phyloP scores from a whole-genome alignment of 2,888 invertebrate species.

The Drosophila barbarae region DNA sequence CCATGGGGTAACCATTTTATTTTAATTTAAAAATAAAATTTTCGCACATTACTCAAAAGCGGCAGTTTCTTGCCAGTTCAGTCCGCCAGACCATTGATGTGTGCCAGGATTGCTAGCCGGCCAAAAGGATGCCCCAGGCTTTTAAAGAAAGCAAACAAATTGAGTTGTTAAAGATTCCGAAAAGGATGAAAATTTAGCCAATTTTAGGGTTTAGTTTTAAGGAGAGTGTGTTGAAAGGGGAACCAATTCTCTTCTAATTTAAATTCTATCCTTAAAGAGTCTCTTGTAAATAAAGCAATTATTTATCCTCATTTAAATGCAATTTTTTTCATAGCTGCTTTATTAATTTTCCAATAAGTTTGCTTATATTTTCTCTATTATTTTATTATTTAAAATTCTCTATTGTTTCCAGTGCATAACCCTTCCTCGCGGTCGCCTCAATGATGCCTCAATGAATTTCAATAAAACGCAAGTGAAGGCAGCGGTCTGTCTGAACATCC shows the following conservation, averaged over 20 bases:
- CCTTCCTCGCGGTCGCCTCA: not conserved
- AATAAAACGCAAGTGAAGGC: constrained; percentile 45
- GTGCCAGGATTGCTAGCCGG: not conserved
- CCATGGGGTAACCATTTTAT: constrained; percentile 25
- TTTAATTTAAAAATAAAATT: constrained; percentile 57
- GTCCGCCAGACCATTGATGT: constrained; percentile 21
- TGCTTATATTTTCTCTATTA: not conserved
- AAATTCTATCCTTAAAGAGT: not conserved
- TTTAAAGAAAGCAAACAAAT: constrained; percentile 1
- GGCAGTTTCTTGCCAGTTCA: constrained; percentile 31
- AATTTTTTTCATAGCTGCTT: no score
- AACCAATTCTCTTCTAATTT: not conserved
- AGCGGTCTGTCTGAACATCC: constrained; percentile 28
- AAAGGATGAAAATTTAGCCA: not conserved
- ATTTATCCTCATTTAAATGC: not conserved
- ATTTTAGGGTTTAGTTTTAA: not conserved
- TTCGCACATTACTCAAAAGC: constrained; percentile 48
- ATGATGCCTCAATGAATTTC: constrained; percentile 33
- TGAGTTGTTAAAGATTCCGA: not conserved
- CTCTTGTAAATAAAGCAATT: not conserved
- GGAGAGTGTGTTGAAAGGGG: no score
- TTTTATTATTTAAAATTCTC: not conserved
- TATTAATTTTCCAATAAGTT: not conserved
- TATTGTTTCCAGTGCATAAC: constrained; percentile 9
- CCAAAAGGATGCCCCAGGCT: not conserved